A percentile compares a stretch with the other conserved stretches of the same genome.
Conservation (phyloP, 2,888 invertebrate species). For the Pollenia amentaria region DNA sequence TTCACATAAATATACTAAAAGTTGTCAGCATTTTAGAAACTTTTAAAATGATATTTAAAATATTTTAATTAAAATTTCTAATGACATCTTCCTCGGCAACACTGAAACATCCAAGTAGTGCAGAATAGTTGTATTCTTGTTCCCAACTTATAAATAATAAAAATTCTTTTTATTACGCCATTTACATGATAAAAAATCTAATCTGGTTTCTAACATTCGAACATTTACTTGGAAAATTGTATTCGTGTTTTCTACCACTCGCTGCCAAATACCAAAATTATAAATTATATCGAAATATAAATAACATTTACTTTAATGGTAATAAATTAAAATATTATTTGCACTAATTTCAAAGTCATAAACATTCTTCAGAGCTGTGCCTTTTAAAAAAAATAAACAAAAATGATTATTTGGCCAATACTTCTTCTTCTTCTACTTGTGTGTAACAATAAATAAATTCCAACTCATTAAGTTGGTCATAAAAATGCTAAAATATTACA, state of each 20-base stretch:
- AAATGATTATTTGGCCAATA: slow-evolving; percentile 16
- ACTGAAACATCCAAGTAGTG: too few species aligned
- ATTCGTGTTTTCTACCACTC: neutral
- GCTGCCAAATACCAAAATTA: neutral
- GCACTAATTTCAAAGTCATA: slow-evolving; percentile 17
- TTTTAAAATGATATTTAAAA: too few species aligned
- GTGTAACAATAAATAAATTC: slow-evolving; percentile 54
- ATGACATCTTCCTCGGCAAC: too few species aligned
- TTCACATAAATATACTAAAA: too few species aligned
- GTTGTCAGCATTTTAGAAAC: too few species aligned
- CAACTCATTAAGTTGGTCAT: slow-evolving; percentile 63
- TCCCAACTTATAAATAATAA: neutral
- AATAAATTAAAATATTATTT: slow-evolving; percentile 30
- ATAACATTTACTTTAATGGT: neutral
- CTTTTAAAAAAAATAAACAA: neutral
- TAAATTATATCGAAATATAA: neutral
- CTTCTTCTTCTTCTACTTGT: neutral
- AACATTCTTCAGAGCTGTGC: neutral
- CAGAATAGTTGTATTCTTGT: too few species aligned
- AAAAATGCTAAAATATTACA: slow-evolving; percentile 72
- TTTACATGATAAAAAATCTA: too few species aligned
- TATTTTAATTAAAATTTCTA: too few species aligned
- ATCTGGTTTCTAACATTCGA: too few species aligned
- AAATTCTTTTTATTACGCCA: neutral
- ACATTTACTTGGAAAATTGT: too few species aligned